Base-by-base conservation (phyloP, 2,888 invertebrate genomes). In the Sphaerophoria rueppellii region DNA sequence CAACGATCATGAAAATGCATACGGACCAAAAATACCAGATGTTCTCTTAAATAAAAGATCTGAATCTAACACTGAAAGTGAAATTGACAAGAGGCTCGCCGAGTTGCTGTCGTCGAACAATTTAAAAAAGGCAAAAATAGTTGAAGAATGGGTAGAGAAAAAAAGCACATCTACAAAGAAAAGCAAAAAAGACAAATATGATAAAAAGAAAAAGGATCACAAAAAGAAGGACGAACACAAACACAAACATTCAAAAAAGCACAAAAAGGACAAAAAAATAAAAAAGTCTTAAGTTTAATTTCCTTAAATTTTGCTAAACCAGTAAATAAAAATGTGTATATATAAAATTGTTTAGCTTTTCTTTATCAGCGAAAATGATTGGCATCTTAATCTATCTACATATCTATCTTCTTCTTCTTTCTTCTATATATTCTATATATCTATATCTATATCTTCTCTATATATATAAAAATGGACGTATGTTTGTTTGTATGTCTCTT, bases 1-100 rank as follows among this genome's bases (percentile, higher is more conserved):
- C 37, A 46, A 24, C 2, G 57, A 58, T 9, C 24, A 46, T 4
- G 87, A 87, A 5, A 82, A 88, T 14, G 48, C 87, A 0, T 90
- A 91, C 81, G 91, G 91, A 0, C 91, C 91, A 4, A 88, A 87
- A 70, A 14, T 90, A 16, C 91, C 90, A 0, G 71, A 4, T 11
- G 11, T 2, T 12, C 1, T 0, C 12, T 24, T 16, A 2, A 87
- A 88, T 9, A 87, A 86, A 9, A 87, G 24, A 37, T 40, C 67
- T 32, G 50, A 55, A 0, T 73, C 34, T 35, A 86, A 85, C 43
- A 80, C 75, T 37, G 58, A 78, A 1, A 86, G 87, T 61, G 87
- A 88, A 48, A 87, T 88, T 61, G 88, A 89, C 12, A 89, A 89
- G 46, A 88, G 89, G 46, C 87, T 89, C 88, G 79, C 87, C 37